Base-by-base conservation (phyloP, 2,888 invertebrate genomes). In the Caenorhabditis afra region DNA sequence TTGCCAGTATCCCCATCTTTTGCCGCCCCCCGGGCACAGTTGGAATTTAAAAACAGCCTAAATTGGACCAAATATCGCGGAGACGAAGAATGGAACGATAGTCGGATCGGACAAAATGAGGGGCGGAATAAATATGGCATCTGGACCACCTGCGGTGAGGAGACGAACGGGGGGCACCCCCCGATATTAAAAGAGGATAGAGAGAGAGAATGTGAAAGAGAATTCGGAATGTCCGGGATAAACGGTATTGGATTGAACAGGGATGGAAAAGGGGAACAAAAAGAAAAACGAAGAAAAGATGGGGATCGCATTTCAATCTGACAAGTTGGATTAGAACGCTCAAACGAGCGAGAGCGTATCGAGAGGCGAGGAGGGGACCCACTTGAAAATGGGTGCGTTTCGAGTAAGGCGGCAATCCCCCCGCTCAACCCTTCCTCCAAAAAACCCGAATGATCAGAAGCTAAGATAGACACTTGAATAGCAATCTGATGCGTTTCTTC, bases 101-200 rank as follows among this genome's bases (percentile, higher is more conserved):
- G 29, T 29, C 29, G 29, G n/a, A n/a, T 29, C 29, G 7, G 29
- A 29, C 29, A 29, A 29, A 29, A 29, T 29, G 29, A 29, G 29
- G 7, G 29, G 18, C 44, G 55, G 49, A 49, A 71, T 64, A 20
- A 71, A 62, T 49, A 71, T 64, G 64, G 37, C 73, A 73, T 64
- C 73, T 73, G 73, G 73, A 73, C 73, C 73, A 73, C 73, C 73
- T 73, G 73, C 73, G 64, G 73, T 49, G 73, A 49, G 18, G 41
- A 35, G 57, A 55, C 71, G 71, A 57, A 62, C 71, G 59, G 70
- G 53, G 52, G n/a, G n/a, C n/a, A n/a, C n/a, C n/a, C n/a, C n/a
- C n/a, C n/a, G n/a, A n/a, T n/a, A n/a, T n/a, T n/a, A n/a, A n/a
- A n/a, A 52, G 22, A 57, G 37, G 57, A 45, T 37, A 66, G 58